Conservation (phyloP, 2,888 invertebrate species). For the Euplagia quadripunctaria region DNA sequence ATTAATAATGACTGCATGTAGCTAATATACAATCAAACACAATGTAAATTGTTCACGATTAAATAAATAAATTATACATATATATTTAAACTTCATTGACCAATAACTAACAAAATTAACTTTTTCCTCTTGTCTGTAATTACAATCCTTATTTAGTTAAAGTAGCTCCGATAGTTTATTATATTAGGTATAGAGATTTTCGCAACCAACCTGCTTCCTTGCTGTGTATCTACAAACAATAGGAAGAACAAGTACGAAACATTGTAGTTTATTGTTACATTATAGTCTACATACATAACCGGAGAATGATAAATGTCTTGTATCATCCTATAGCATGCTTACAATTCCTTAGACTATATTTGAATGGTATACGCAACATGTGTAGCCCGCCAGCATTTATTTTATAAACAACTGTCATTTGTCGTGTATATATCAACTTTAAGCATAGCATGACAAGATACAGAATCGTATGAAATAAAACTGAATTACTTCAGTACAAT, state of each 20-base stretch:
- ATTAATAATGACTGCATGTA: too few species aligned
- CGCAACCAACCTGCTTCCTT: neutral
- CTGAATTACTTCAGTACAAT: slow-evolving; percentile 6
- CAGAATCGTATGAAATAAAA: slow-evolving; percentile 16
- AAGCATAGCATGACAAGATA: slow-evolving; percentile 1
- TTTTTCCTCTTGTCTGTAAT: too few species aligned
- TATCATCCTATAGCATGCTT: slow-evolving; percentile 16
- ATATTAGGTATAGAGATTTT: too few species aligned
- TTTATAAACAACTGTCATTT: neutral
- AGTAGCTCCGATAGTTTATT: neutral
- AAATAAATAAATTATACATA: too few species aligned
- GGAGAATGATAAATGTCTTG: too few species aligned
- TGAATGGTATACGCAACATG: slow-evolving; percentile 29
- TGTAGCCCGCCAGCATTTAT: slow-evolving; percentile 23
- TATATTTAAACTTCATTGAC: too few species aligned
- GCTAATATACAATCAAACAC: too few species aligned
- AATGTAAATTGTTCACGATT: too few species aligned
- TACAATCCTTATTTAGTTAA: neutral
- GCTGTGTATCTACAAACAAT: neutral
- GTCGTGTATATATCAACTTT: slow-evolving; percentile 12
- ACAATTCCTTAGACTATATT: slow-evolving; percentile 36
- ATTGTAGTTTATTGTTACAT: slow-evolving; percentile 14
- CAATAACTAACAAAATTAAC: too few species aligned
- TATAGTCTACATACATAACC: too few species aligned
- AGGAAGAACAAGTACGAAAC: neutral